These are phyloP conservation scores for Vulpes ferrilata DNA, from an alignment of 2,113 vertebrate genomes.

Conservation along the genomic window DNA sequence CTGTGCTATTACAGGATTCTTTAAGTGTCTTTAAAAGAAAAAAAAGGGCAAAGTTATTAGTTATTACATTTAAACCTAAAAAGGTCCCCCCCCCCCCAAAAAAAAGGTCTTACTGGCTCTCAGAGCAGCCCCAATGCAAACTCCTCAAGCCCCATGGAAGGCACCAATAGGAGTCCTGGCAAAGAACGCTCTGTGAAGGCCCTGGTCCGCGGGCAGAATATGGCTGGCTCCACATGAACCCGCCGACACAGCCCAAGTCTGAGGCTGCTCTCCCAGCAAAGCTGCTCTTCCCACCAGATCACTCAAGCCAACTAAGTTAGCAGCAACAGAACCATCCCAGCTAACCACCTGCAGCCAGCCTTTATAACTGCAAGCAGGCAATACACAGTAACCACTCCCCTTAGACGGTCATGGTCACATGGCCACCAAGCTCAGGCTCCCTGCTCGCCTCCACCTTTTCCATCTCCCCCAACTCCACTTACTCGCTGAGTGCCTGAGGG, in stretches of 20 bases:
- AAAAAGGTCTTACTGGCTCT: not conserved
- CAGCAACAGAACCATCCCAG: accelerated
- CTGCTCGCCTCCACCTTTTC: not conserved
- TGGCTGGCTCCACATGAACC: not conserved
- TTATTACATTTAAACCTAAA: not conserved
- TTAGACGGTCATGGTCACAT: too few species aligned
- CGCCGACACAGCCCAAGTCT: not conserved
- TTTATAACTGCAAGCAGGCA: not conserved
- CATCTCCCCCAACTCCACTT: conserved; percentile 60
- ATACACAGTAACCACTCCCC: accelerated
- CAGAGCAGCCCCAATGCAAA: not conserved
- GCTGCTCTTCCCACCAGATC: not conserved
- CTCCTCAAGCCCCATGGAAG: too few species aligned
- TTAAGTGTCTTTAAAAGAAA: conserved; percentile 90
- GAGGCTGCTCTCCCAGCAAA: not conserved
- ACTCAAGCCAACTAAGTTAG: too few species aligned
- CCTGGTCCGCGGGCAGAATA: not conserved
- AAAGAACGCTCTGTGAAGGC: not conserved
- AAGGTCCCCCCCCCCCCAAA: not conserved
- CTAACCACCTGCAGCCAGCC: not conserved
- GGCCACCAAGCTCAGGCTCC: too few species aligned
- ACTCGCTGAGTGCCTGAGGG: conserved; percentile 97
- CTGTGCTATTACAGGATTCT: conserved; percentile 96
- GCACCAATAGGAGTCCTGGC: accelerated
- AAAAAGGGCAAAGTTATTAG: not conserved